phyloP scores from a whole-genome alignment of 37 sponge, comb jelly and placozoan genomes.

The Ephydatia muelleri region DNA sequence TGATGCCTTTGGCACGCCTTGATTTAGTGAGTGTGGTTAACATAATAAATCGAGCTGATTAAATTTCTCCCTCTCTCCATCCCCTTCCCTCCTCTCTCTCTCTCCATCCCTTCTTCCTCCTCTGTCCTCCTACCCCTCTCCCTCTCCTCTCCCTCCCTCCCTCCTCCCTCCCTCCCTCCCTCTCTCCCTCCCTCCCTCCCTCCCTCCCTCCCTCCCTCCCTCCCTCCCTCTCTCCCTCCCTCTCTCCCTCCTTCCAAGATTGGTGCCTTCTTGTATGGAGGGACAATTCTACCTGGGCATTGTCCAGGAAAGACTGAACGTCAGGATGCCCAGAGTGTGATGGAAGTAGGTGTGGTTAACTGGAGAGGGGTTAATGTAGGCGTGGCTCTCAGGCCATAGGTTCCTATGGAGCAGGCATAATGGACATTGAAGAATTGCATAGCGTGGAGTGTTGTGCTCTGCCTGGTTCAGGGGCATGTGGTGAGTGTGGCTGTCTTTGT shows the following conservation, averaged over 20 bases:
- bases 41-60: neutral
- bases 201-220: neutral
- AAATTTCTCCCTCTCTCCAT: neutral
- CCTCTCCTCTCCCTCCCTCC: too few species aligned
- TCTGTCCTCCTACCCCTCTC: neutral
- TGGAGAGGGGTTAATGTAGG: neutral
- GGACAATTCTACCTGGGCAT: conserved; percentile 72
- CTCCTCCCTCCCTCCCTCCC: neutral
- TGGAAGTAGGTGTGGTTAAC: conserved; percentile 45
- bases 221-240: neutral
- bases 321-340: conserved; percentile 62
- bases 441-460: conserved; percentile 58
- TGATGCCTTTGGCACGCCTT: conserved; percentile 78
- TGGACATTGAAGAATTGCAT: conserved; percentile 76
- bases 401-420: conserved; percentile 71
- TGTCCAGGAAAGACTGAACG: conserved; percentile 35
- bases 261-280: conserved; percentile 69
- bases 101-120: neutral
- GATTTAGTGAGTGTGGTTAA: conserved; percentile 45
- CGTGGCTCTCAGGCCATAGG: conserved; percentile 61
- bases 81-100: too few species aligned
- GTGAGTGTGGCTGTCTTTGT: neutral
- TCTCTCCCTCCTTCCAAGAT: neutral
- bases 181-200: neutral
- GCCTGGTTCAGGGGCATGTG: conserved; percentile 64